Base-by-base conservation (phyloP, 2,888 invertebrate genomes). In the Oxystoma pomonae region DNA sequence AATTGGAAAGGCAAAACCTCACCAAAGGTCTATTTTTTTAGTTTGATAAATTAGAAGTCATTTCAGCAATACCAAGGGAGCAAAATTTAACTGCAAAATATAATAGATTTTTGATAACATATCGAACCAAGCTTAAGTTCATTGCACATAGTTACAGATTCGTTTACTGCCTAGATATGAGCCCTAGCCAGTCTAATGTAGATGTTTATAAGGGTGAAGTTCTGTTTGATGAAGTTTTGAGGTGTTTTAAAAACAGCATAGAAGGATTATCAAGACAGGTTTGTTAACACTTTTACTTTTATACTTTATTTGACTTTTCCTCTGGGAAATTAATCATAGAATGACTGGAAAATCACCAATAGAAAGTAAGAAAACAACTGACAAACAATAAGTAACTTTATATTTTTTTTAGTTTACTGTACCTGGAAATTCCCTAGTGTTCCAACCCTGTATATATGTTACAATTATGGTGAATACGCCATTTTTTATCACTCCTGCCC, bases 381-480 rank as follows among this genome's bases (percentile, higher is more conserved):
- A n/a, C n/a, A n/a, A n/a, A n/a, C n/a, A n/a, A n/a, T n/a, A n/a
- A n/a, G n/a, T n/a, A n/a, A n/a, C 2, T 57, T 50, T 49, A 52
- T 20, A 57, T 67, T 59, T 65, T 65, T 82, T 83, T 65, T 77
- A 90, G 88, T 89, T 90, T 78, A 80, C 81, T 59, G 81, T 90
- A 69, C 90, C 90, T 70, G 90, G 90, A 55, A 87, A 86, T 73
- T 73, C 78, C 60, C 75, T 84, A 58, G 73, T 84, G 60, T 86
- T 90, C 76, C 81, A 83, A 66, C 91, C 91, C 57, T 85, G 86
- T 70, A 83, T 92, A 64, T 90, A 87, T 79, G 82, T 90, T 57
- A 90, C 90, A 67, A 87, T 92, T 71, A 87, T 91, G 76, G 90
- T 88, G 3, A 90, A 91, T 78, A 89, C 89, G 16, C 90, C 91